These are phyloP conservation scores for Euclidia mi DNA, from an alignment of 2,888 invertebrate genomes.

Conservation along the genomic window DNA sequence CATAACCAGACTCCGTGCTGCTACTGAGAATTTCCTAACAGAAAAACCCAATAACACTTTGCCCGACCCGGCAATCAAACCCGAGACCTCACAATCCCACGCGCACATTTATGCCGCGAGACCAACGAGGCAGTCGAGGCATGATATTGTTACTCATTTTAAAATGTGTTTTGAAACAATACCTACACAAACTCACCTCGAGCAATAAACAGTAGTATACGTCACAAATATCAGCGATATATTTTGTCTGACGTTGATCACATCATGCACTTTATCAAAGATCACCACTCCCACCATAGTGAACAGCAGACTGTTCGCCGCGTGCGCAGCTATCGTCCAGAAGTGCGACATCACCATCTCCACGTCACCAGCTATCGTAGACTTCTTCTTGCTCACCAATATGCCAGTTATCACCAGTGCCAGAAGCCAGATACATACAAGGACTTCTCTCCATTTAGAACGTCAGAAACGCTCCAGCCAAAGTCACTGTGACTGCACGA, in stretches of 20 bases:
- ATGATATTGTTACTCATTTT: too few species aligned
- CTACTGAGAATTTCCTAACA: too few species aligned
- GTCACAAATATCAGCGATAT: conserved; percentile 80
- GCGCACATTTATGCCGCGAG: too few species aligned
- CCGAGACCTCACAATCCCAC: too few species aligned
- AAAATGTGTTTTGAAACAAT: too few species aligned
- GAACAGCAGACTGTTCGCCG: conserved; percentile 90
- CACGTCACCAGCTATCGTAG: conserved; percentile 79
- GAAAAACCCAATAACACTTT: too few species aligned
- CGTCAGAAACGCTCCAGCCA: conserved; percentile 78
- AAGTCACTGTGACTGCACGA: conserved; percentile 77
- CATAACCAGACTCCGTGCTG: too few species aligned
- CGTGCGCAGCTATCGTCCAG: conserved; percentile 77
- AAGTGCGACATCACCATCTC: conserved; percentile 75
- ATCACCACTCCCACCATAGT: conserved; percentile 91
- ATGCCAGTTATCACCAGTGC: conserved; percentile 79
- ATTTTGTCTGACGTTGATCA: conserved; percentile 78
- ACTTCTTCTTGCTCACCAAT: conserved; percentile 76
- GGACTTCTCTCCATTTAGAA: conserved; percentile 82
- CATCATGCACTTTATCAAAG: conserved; percentile 84
- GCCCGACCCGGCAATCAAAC: too few species aligned
- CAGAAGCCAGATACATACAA: conserved; percentile 80
- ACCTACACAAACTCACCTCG: too few species aligned
- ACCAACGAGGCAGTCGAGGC: too few species aligned
- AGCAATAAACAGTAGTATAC: conserved; percentile 85